Conservation (phyloP, 1,140 invertebrate species). For the Trachymyrmex septentrionalis region DNA sequence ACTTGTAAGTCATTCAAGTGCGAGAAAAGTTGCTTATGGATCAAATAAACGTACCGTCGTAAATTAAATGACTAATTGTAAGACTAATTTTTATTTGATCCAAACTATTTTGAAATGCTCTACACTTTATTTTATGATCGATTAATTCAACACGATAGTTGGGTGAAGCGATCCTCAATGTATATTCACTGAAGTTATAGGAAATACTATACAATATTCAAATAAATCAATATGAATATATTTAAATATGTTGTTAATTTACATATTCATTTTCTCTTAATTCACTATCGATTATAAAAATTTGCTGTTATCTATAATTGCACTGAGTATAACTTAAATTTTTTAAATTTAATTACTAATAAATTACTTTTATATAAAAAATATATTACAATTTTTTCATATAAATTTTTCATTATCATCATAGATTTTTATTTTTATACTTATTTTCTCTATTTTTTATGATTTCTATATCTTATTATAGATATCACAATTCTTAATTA, state of each 20-base stretch:
- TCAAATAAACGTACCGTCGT: not conserved
- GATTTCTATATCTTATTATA: not conserved
- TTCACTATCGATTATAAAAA: not conserved
- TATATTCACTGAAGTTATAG: not conserved
- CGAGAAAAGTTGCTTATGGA: not conserved
- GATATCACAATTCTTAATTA: slow-evolving; percentile 1
- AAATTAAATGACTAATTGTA: too few species aligned
- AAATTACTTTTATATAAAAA: not conserved
- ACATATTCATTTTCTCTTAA: not conserved
- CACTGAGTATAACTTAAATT: not conserved
- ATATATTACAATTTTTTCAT: not conserved
- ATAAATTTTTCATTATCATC: not conserved
- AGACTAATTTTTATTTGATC: not conserved
- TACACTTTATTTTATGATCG: not conserved
- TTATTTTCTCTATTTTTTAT: not conserved
- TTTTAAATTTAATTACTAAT: not conserved
- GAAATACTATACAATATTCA: not conserved
- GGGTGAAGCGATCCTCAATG: not conserved
- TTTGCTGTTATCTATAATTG: not conserved
- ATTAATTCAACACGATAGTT: not conserved
- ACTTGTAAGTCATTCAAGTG: not conserved
- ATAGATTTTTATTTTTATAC: not conserved
- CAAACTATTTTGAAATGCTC: not conserved
- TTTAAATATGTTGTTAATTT: not conserved
- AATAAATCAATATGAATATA: not conserved